Evolutionary conservation across 2,113 vertebrate species (phyloP).

Genomic region (Reinhardtius hippoglossoides): DNA sequence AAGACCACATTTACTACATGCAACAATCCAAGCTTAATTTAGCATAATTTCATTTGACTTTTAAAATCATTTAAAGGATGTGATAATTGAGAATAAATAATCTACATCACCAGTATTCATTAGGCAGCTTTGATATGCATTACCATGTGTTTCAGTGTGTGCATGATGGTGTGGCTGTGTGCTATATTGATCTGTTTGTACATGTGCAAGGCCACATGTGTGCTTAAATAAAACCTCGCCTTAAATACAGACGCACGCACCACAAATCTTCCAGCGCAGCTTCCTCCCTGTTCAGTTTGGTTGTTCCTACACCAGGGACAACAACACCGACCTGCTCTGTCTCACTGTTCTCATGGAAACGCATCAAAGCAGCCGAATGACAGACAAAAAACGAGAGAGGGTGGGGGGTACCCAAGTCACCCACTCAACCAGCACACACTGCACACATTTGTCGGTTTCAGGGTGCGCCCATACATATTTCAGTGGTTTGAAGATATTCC

Average conservation of each 20-base stretch:
- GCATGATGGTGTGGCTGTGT: neutral
- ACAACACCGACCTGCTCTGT: slow-evolving; percentile 69
- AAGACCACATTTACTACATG: neutral
- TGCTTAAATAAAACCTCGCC: neutral
- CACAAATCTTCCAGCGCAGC: slow-evolving; percentile 52
- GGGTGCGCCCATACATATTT: slow-evolving; percentile 62
- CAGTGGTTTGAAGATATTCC: slow-evolving; percentile 62
- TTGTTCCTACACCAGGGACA: slow-evolving; percentile 63
- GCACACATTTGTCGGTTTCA: slow-evolving; percentile 46
- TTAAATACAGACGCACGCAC: slow-evolving; percentile 29
- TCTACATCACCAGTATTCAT: neutral
- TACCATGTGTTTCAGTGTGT: neutral
- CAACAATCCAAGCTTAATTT: neutral
- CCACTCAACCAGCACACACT: slow-evolving; percentile 51
- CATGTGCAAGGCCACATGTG: slow-evolving; percentile 1
- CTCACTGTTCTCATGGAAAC: slow-evolving; percentile 79
- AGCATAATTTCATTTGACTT: neutral
- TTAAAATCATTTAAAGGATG: neutral
- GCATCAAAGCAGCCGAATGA: slow-evolving; percentile 66
- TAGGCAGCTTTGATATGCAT: neutral
- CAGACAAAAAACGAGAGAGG: slow-evolving; percentile 30
- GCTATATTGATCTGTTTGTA: slow-evolving; percentile 7
- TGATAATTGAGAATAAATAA: slow-evolving; percentile 8
- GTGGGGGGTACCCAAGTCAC: slow-evolving; percentile 39
- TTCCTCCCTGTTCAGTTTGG: slow-evolving; percentile 48